Evolutionary conservation across 2,888 invertebrate genomes (phyloP).

Genomic region (Magallana nippona): DNA sequence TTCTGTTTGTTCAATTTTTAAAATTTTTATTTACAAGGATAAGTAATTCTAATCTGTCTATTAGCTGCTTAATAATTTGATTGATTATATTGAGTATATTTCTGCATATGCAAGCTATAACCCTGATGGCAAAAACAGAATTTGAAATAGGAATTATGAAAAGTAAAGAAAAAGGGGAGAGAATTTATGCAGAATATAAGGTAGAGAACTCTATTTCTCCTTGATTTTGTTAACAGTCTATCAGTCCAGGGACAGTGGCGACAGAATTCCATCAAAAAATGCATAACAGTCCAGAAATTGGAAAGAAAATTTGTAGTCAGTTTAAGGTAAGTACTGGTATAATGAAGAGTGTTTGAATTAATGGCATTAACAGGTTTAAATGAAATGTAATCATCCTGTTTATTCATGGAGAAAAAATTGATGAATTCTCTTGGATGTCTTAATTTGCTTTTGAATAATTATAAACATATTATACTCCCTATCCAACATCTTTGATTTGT

Average conservation of each 20-base stretch:
- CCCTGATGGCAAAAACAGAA: conserved; percentile 66
- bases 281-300: conserved; percentile 56
- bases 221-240: conserved; percentile 33
- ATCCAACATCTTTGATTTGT: too few relatives aligned
- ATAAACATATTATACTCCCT: too few relatives aligned
- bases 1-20: too few relatives aligned
- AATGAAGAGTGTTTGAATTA: not conserved
- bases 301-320: conserved; percentile 46
- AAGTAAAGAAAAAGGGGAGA: conserved; percentile 56
- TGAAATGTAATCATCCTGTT: not conserved
- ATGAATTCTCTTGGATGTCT: too few relatives aligned
- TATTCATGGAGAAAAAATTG: too few relatives aligned
- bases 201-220: not conserved
- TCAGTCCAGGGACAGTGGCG: conserved; percentile 69
- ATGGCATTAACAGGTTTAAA: not conserved
- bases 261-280: conserved; percentile 67
- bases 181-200: conserved; percentile 38
- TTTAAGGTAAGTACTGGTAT: conserved; percentile 37
- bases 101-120: conserved; percentile 59
- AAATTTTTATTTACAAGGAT: too few relatives aligned
- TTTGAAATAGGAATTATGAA: conserved; percentile 59
- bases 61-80: not conserved
- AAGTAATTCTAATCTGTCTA: too few relatives aligned
- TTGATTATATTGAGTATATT: not conserved
- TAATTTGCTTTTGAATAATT: too few relatives aligned